A percentile compares a stretch with the other conserved stretches of the same genome.
Conservation (phyloP, 2,797 vertebrate species). For the Catamblyrhynchus diadema region DNA sequence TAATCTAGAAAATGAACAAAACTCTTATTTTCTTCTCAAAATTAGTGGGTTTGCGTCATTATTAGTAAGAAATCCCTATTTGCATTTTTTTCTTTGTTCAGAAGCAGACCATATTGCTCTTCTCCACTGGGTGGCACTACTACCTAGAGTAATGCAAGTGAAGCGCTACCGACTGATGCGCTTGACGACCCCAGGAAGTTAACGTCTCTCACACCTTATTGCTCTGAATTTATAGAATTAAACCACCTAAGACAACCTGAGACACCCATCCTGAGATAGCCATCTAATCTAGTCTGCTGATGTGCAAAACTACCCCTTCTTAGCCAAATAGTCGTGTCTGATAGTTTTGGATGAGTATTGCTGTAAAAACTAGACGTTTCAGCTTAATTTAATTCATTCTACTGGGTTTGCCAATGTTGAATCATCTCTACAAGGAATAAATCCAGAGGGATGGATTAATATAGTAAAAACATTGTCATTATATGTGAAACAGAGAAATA, state of each 20-base stretch:
- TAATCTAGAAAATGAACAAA: not conserved
- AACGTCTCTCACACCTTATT: not conserved
- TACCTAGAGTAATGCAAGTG: not conserved
- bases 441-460: not conserved
- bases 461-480: not conserved
- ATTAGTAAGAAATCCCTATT: not conserved
- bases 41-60: not conserved
- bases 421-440: not conserved
- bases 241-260: not conserved
- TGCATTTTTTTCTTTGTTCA: not conserved
- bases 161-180: not conserved
- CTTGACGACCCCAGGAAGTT: not conserved
- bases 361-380: not conserved
- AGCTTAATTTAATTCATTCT: not conserved
- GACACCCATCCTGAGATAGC: not conserved
- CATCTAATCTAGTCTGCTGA: not conserved
- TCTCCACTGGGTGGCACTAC: conserved; percentile 64
- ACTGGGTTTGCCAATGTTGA: not conserved
- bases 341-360: not conserved
- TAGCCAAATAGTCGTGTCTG: not conserved
- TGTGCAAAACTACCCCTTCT: not conserved
- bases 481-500: not conserved
- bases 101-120: not conserved
- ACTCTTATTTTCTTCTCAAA: not conserved
- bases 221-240: not conserved